A percentile compares a stretch with the other conserved stretches of the same genome.
These are phyloP conservation scores for Agrochola litura DNA, from an alignment of 2,888 invertebrate species.

Conservation along the genomic window DNA sequence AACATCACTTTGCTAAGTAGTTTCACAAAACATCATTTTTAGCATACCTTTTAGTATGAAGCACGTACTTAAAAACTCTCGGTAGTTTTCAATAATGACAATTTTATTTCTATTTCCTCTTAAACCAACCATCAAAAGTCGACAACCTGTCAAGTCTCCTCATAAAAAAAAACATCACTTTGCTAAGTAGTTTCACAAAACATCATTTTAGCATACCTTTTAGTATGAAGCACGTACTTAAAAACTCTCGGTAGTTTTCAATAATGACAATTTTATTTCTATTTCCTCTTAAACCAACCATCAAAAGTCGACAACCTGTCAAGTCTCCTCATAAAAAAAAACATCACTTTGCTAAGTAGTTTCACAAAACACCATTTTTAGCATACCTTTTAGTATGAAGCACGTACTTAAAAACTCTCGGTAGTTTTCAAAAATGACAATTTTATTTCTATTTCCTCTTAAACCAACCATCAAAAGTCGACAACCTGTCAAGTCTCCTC, in stretches of 20 bases:
- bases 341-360: background rate
- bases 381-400: background rate
- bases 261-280: background rate
- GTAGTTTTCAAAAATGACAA: background rate
- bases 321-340: background rate
- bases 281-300: background rate
- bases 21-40: no score
- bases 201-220: background rate
- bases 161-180: background rate
- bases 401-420: background rate
- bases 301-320: background rate
- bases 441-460: slow-evolving; percentile 17
- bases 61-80: no score
- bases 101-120: background rate
- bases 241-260: no score
- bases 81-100: background rate
- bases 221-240: background rate
- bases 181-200: background rate
- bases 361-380: background rate
- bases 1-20: no score
- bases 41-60: no score
- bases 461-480: background rate
- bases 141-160: background rate
- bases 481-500: background rate
- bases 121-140: background rate